A percentile compares a stretch with the other conserved stretches of the same genome.
phyloP scores from a whole-genome alignment of 1,140 invertebrate species.

The Mylabris phalerata region DNA sequence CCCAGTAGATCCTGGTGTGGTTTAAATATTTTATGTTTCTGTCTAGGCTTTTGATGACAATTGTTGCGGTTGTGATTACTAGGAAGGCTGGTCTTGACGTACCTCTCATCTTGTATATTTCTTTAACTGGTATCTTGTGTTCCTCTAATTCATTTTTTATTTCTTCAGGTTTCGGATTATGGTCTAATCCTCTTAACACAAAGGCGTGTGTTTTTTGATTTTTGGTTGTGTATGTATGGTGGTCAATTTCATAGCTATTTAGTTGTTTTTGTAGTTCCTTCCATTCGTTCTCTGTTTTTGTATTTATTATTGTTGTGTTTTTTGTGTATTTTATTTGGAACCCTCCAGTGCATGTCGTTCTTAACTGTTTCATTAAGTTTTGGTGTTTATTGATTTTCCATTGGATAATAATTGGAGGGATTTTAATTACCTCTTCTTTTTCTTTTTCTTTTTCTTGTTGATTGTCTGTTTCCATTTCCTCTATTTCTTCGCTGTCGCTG shows the following conservation, averaged over 20 bases:
- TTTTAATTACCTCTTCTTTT: too few species aligned
- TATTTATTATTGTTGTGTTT: too few species aligned
- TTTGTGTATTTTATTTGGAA: too few species aligned
- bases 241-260: not conserved
- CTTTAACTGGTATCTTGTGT: not conserved
- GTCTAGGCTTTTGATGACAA: not conserved
- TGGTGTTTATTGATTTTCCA: too few species aligned
- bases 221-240: constrained; percentile 9
- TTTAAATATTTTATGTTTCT: not conserved
- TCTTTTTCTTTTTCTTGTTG: too few species aligned
- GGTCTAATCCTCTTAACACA: constrained; percentile 5
- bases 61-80: not conserved
- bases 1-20: constrained; percentile 19
- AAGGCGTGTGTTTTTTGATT: constrained; percentile 14
- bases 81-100: not conserved
- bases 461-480: too few species aligned
- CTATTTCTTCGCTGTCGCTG: too few species aligned
- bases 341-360: too few species aligned
- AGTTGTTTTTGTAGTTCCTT: not conserved
- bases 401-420: too few species aligned
- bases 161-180: not conserved
- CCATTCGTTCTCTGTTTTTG: too few species aligned
- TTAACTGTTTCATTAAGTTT: too few species aligned
- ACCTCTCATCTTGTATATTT: constrained; percentile 1
- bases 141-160: not conserved